Evolutionary conservation across 2,113 vertebrate genomes (phyloP), one percentile per base, ranked within the genome.

Genomic region (Salvator merianae): DNA sequence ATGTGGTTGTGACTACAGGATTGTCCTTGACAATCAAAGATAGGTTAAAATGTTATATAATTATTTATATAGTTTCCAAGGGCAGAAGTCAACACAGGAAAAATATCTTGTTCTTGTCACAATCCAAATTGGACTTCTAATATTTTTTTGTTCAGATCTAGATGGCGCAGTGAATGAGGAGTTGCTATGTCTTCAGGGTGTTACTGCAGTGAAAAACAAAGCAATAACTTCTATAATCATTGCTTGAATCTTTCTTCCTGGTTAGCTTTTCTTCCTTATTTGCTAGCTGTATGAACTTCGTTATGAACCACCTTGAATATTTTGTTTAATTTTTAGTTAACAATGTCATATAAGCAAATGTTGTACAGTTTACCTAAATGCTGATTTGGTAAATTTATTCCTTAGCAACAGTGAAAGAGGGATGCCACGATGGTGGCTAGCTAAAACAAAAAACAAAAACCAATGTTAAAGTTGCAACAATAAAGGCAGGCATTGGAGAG

Each of bases 321-420:
- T n/a, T n/a, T n/a, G 34, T 77, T 77, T 59, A 77, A 59, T 62
- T 63, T 77, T 77, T 62, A 77, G 55, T 77, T 77, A 77, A 77
- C 53, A 38, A 28, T 36, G 16, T 22, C 75, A 63, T 30, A 77
- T 38, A 24, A 70, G 2, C 50, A 79, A 66, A 70, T 53, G 5
- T 26, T 53, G 5, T 26, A 81, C 24, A 34, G 43, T 28, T 81
- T 34, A 50, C 12, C 36, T n/a, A 81, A 70, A 26, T 53, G 38
- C 55, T 74, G 43, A 82, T 65, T 62, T 82, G 40, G 53, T 24
- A 13, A 43, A 55, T 43, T 16, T 50, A 75, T 30, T 66, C n/a
- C 38, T 83, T 50, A 36, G 72, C 38, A 50, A 75, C 20, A 65
- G 30, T 32, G n/a, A 43, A 75, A n/a, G 40, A 40, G 28, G 38